Conservation (phyloP, 2,888 invertebrate genomes). For the Cylloceria caligata region DNA sequence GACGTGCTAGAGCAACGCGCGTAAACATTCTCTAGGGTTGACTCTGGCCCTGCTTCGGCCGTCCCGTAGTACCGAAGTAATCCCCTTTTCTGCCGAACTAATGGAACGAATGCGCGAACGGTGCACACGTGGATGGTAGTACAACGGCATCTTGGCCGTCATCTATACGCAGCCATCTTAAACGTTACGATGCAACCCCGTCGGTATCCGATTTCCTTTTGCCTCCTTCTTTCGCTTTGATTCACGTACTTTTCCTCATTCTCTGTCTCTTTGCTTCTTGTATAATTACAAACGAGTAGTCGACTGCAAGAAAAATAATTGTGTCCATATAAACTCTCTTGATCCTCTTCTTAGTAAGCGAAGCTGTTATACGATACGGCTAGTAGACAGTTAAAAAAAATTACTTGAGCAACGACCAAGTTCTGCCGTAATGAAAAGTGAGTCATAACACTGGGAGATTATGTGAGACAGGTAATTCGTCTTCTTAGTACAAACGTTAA, state of each 20-base stretch:
- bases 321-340: constrained; percentile 34
- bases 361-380: background rate
- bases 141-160: constrained; percentile 17
- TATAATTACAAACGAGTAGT: constrained; percentile 27
- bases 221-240: constrained; percentile 10
- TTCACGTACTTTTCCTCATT: background rate
- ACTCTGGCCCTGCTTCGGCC: constrained; percentile 30
- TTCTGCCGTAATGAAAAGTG: background rate
- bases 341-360: background rate
- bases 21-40: constrained; percentile 38
- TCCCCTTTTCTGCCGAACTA: constrained; percentile 56
- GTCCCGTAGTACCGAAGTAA: constrained; percentile 54
- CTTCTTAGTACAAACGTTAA: background rate
- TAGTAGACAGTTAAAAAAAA: constrained; percentile 18
- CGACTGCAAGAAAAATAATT: constrained; percentile 42
- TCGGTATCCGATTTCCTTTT: constrained; percentile 41
- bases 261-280: constrained; percentile 12
- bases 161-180: constrained; percentile 49
- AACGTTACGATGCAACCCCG: constrained; percentile 51
- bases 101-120: constrained; percentile 57
- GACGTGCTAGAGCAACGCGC: constrained; percentile 48
- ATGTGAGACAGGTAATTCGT: background rate
- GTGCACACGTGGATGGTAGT: constrained; percentile 19
- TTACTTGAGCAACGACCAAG: background rate
- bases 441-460: background rate